Percentiles rank a stretch among this genome's conserved stretches.
Evolutionary conservation across 2,113 vertebrate genomes (phyloP).

Genomic region (Xiphophorus couchianus): DNA sequence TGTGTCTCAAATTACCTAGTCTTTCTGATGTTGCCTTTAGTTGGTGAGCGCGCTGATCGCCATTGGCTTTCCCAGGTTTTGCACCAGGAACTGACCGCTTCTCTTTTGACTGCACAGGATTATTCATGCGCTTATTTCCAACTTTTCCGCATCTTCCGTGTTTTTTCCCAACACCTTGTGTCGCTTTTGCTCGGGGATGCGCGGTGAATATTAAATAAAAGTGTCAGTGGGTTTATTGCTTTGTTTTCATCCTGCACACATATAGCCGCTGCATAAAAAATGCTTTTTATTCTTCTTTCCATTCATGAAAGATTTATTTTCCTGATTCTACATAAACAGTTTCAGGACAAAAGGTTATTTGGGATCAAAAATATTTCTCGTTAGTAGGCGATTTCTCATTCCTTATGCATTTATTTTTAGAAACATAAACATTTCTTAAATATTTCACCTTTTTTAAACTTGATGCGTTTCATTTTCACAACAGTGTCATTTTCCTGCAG

Average conservation of each 20-base stretch:
- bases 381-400: slow-evolving; percentile 31
- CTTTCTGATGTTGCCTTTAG: slow-evolving; percentile 84
- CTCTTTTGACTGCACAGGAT: slow-evolving; percentile 51
- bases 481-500: slow-evolving; percentile 36
- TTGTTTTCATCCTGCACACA: slow-evolving; percentile 59
- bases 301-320: slow-evolving; percentile 65
- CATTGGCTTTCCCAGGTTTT: slow-evolving; percentile 77
- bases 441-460: slow-evolving; percentile 24
- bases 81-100: slow-evolving; percentile 24
- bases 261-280: slow-evolving; percentile 41
- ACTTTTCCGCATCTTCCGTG: slow-evolving; percentile 57
- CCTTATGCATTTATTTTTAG: not conserved
- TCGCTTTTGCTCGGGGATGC: slow-evolving; percentile 52
- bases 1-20: slow-evolving; percentile 85
- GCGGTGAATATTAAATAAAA: slow-evolving; percentile 66
- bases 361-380: slow-evolving; percentile 40
- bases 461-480: slow-evolving; percentile 46
- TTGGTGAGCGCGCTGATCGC: slow-evolving; percentile 80
- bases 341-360: slow-evolving; percentile 40
- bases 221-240: slow-evolving; percentile 54
- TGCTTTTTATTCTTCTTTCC: slow-evolving; percentile 16
- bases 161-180: slow-evolving; percentile 64
- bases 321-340: slow-evolving; percentile 53
- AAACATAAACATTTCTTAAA: not conserved
- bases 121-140: slow-evolving; percentile 63